A percentile compares a stretch with the other conserved stretches of the same genome.
Conservation (phyloP, 2,888 invertebrate species). For the Tolmerus cingulatus region DNA sequence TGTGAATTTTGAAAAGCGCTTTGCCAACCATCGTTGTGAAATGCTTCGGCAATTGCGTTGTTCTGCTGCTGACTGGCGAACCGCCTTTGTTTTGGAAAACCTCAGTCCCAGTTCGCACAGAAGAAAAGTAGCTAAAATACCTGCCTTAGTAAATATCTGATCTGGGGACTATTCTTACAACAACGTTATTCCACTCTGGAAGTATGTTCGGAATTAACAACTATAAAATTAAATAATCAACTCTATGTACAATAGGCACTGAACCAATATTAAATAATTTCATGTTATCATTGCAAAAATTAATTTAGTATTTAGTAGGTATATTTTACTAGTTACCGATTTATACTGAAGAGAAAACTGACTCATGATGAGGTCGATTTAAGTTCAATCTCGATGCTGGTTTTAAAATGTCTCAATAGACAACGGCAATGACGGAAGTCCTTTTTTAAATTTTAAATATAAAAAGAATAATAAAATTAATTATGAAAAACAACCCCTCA, state of each 20-base stretch:
- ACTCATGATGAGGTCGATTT: background rate
- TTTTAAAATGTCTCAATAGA: background rate
- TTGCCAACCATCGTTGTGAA: conserved; percentile 13
- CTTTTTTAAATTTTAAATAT: background rate
- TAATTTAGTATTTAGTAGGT: too few species aligned
- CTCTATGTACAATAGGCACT: too few species aligned
- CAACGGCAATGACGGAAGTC: background rate
- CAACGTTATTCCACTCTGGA: background rate
- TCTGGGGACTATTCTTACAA: background rate
- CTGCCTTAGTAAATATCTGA: background rate
- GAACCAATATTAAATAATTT: too few species aligned
- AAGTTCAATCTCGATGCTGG: background rate
- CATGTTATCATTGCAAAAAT: too few species aligned
- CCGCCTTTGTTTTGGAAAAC: background rate
- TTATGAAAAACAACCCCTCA: background rate
- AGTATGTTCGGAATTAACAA: background rate
- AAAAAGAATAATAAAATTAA: background rate
- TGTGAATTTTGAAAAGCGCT: background rate
- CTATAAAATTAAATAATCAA: background rate
- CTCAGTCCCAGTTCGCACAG: conserved; percentile 30
- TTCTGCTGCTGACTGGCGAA: background rate
- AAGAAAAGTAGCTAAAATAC: background rate
- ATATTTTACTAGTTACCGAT: too few species aligned
- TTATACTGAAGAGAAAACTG: too few species aligned
- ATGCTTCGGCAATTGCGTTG: conserved; percentile 37